Conservation (phyloP, 2,797 vertebrate genomes). For the Sebastes paucispinis region DNA sequence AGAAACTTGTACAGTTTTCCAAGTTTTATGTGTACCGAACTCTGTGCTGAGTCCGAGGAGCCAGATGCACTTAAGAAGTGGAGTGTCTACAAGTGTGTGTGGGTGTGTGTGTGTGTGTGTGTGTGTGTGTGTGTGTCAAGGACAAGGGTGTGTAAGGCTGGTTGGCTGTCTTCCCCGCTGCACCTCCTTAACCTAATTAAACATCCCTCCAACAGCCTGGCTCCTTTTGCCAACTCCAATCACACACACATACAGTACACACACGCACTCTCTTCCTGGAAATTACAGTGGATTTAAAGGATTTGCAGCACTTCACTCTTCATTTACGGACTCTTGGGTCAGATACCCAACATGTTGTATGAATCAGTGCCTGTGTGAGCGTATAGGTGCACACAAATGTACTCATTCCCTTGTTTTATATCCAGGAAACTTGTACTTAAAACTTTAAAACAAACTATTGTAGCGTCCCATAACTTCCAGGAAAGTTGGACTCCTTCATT, state of each 20-base stretch:
- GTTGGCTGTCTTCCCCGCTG: slow-evolving; percentile 50
- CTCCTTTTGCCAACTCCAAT: slow-evolving; percentile 39
- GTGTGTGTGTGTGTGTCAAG: slow-evolving; percentile 8
- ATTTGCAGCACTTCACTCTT: slow-evolving; percentile 34
- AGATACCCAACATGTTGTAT: slow-evolving; percentile 17
- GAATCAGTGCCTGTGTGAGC: slow-evolving; percentile 25
- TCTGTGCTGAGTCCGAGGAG: slow-evolving; percentile 21
- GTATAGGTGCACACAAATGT: slow-evolving; percentile 11
- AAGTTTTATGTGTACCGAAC: slow-evolving; percentile 39
- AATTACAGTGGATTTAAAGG: slow-evolving; percentile 37
- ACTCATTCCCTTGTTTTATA: slow-evolving; percentile 35
- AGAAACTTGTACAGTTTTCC: slow-evolving; percentile 45
- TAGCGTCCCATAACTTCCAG: slow-evolving; percentile 38
- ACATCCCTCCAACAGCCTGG: slow-evolving; percentile 47
- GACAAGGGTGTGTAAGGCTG: slow-evolving; percentile 27
- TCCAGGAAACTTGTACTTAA: slow-evolving; percentile 49
- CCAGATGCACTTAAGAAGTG: slow-evolving; percentile 44
- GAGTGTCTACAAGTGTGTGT: slow-evolving; percentile 20
- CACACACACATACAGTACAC: slow-evolving; percentile 17
- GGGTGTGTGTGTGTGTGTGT: slow-evolving; percentile 3
- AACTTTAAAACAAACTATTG: slow-evolving; percentile 25
- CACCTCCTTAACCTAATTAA: slow-evolving; percentile 69
- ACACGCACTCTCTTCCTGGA: slow-evolving; percentile 21
- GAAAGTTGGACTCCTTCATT: slow-evolving; percentile 22
- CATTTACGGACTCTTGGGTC: slow-evolving; percentile 18